phyloP scores from a whole-genome alignment of 2,888 invertebrate species.

The Caenorhabditis drosophilae region DNA sequence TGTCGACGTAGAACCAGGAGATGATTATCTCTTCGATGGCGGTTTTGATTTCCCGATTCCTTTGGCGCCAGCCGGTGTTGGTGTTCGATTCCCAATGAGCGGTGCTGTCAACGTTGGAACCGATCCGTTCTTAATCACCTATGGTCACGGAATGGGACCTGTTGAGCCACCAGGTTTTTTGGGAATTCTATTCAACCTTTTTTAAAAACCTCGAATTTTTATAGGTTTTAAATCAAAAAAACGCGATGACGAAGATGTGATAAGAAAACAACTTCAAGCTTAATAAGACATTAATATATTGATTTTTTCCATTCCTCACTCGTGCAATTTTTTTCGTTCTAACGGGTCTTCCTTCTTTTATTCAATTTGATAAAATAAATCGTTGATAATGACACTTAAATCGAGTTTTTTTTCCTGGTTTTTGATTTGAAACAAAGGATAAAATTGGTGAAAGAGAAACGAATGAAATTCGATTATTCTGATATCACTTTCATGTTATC shows the following conservation, averaged over 20 bases:
- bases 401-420: background rate
- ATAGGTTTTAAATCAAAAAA: constrained; percentile 31
- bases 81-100: constrained; percentile 60
- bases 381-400: background rate
- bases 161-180: constrained; percentile 49
- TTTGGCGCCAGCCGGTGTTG: constrained; percentile 56
- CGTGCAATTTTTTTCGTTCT: background rate
- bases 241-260: constrained; percentile 20
- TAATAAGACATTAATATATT: background rate
- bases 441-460: too few species aligned
- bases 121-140: constrained; percentile 59
- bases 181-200: background rate
- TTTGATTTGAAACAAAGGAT: constrained; percentile 4
- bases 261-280: constrained; percentile 19
- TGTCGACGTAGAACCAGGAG: constrained; percentile 62
- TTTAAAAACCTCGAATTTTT: background rate
- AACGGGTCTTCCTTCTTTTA: constrained; percentile 6
- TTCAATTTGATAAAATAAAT: background rate
- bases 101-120: constrained; percentile 63
- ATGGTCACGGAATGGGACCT: constrained; percentile 61
- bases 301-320: background rate
- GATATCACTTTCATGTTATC: background rate
- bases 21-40: constrained; percentile 59
- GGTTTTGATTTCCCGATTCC: constrained; percentile 62
- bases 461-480: too few species aligned